Conservation (phyloP, 1,140 invertebrate genomes). For the Hylaeus anthracinus region DNA sequence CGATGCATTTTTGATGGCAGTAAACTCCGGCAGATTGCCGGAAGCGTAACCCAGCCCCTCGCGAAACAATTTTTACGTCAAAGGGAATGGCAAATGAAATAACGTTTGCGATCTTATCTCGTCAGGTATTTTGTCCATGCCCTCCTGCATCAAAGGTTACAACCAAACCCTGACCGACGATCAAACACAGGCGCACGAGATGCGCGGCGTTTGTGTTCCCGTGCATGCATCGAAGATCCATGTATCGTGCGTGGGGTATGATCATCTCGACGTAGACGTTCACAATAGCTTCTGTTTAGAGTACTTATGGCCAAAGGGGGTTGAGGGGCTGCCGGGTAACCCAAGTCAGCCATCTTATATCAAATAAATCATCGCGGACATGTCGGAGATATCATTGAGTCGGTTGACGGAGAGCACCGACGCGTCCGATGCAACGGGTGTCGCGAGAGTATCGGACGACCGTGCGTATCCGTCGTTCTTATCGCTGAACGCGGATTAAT, state of each 20-base stretch:
- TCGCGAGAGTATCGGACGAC: constrained; percentile 42
- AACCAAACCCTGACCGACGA: constrained; percentile 63
- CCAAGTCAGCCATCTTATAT: constrained; percentile 79
- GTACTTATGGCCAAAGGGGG: constrained; percentile 70
- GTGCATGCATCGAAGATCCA: constrained; percentile 52
- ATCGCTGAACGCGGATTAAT: constrained; percentile 12
- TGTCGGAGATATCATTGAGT: constrained; percentile 79
- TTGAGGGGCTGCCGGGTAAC: constrained; percentile 70
- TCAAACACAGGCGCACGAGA: constrained; percentile 51
- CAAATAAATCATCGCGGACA: constrained; percentile 80
- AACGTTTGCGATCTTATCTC: constrained; percentile 67
- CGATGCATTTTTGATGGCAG: constrained; percentile 60
- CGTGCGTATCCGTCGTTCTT: not conserved
- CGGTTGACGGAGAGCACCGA: constrained; percentile 72
- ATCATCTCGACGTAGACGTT: constrained; percentile 75
- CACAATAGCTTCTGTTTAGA: constrained; percentile 81
- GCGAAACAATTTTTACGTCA: constrained; percentile 63
- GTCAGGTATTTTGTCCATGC: constrained; percentile 67
- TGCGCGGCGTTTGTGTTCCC: not conserved
- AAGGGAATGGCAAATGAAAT: constrained; percentile 67
- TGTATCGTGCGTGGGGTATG: constrained; percentile 75
- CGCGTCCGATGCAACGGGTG: constrained; percentile 63
- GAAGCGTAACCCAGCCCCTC: constrained; percentile 47
- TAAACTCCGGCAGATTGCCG: constrained; percentile 44
- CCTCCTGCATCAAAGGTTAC: constrained; percentile 66